Conservation (phyloP, 2,797 vertebrate genomes). For the Pantherophis vulpinus region DNA sequence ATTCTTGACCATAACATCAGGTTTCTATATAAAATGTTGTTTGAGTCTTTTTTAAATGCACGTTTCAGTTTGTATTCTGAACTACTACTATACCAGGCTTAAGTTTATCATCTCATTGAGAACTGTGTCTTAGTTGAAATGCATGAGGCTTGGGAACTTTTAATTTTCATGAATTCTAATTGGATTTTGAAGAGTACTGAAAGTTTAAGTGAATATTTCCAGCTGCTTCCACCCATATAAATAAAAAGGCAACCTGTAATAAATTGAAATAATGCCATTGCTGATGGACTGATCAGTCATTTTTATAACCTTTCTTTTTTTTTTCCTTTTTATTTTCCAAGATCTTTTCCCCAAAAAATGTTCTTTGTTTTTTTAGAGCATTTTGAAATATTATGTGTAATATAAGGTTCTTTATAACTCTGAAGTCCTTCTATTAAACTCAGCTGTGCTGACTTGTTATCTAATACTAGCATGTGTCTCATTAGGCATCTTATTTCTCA, state of each 20-base stretch:
- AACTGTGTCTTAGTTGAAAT: neutral
- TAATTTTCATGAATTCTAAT: neutral
- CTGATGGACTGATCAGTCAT: neutral
- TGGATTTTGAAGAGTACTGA: neutral
- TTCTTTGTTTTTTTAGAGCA: conserved; percentile 25
- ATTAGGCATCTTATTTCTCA: conserved; percentile 39
- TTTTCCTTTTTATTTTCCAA: conserved; percentile 5
- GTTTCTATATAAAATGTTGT: neutral
- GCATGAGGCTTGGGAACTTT: neutral
- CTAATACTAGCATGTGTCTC: conserved; percentile 20
- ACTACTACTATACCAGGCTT: neutral
- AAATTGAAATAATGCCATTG: neutral
- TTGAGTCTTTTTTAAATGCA: neutral
- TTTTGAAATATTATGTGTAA: conserved; percentile 40
- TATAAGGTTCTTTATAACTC: conserved; percentile 39
- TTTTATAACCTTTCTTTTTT: conserved; percentile 21
- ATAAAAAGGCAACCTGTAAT: neutral
- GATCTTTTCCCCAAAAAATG: conserved; percentile 26
- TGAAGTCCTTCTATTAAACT: conserved; percentile 27
- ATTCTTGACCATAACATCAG: neutral
- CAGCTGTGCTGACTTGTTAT: conserved; percentile 38
- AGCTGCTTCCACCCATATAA: neutral
- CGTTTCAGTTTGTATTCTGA: neutral
- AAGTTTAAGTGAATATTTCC: neutral
- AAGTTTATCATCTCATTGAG: neutral